These are phyloP conservation scores for Carterocephalus palaemon DNA, from an alignment of 2,888 invertebrate species.

Conservation along the genomic window DNA sequence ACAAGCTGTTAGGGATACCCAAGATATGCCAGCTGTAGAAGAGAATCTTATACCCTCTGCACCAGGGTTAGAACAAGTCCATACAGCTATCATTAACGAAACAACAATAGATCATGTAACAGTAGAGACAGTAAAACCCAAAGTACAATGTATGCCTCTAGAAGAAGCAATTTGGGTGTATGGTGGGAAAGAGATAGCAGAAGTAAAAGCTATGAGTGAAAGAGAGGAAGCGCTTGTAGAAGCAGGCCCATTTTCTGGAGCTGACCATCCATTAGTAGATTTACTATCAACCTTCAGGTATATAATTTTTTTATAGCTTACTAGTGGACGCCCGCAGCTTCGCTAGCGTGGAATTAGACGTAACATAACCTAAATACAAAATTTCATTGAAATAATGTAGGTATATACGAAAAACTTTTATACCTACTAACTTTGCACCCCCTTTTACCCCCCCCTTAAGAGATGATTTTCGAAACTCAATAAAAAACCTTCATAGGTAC, in stretches of 20 bases:
- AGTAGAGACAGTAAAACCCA: conserved; percentile 33
- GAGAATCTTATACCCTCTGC: conserved; percentile 53
- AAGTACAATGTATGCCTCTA: conserved; percentile 50
- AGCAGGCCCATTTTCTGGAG: conserved; percentile 51
- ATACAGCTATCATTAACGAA: conserved; percentile 10
- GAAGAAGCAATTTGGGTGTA: conserved; percentile 56
- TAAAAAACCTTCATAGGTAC: too few relatives aligned
- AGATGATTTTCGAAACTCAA: too few relatives aligned
- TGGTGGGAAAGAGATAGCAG: conserved; percentile 58
- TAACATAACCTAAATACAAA: too few relatives aligned
- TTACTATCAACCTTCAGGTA: conserved; percentile 68
- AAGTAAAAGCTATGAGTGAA: conserved; percentile 57
- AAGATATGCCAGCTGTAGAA: conserved; percentile 3
- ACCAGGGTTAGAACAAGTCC: conserved; percentile 42
- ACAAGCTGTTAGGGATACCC: background rate
- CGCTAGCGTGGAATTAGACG: too few relatives aligned
- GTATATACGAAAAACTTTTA: too few relatives aligned
- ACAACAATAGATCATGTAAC: conserved; percentile 25
- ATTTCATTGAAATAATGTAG: too few relatives aligned
- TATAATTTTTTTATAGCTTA: too few relatives aligned
- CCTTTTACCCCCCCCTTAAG: too few relatives aligned
- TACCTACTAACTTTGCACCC: too few relatives aligned
- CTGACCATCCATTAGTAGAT: conserved; percentile 67
- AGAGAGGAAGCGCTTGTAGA: conserved; percentile 61
- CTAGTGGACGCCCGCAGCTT: too few relatives aligned